Conservation (phyloP, 2,113 vertebrate genomes). For the Tachysurus fulvidraco region DNA sequence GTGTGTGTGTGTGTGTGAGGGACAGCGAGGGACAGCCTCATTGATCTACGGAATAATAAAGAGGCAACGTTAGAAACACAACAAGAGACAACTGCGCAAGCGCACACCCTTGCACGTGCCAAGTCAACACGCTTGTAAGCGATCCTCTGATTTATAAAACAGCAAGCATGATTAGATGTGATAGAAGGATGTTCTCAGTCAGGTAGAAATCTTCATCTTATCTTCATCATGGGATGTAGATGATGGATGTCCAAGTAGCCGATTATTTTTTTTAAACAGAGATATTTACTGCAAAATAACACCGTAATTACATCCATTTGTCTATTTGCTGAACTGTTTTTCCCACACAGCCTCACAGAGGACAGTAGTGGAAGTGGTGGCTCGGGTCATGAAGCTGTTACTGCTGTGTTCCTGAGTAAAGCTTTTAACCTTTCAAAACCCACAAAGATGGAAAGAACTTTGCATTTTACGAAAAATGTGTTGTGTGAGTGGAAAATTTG, state of each 20-base stretch:
- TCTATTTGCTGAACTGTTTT: too few species aligned
- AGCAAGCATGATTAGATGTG: not conserved
- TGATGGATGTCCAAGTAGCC: not conserved
- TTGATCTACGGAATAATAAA: slow-evolving; percentile 48
- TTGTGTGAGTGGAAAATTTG: not conserved
- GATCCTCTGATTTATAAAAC: not conserved
- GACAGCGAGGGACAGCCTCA: slow-evolving; percentile 11
- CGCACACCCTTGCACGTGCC: slow-evolving; percentile 1
- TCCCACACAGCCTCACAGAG: too few species aligned
- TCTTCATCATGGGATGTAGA: not conserved
- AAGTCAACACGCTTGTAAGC: not conserved
- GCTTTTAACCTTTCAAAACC: too few species aligned
- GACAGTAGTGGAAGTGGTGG: too few species aligned
- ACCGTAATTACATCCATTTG: too few species aligned
- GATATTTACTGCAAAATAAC: not conserved
- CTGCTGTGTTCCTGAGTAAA: too few species aligned
- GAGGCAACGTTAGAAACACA: slow-evolving; percentile 46
- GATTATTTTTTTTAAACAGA: not conserved
- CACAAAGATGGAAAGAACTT: too few species aligned
- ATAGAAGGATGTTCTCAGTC: not conserved
- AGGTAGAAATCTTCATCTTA: not conserved
- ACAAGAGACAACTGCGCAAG: slow-evolving; percentile 15
- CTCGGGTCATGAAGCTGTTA: too few species aligned
- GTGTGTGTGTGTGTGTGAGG: not conserved
- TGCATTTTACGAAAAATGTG: too few species aligned